These are phyloP conservation scores for Chymomyza amoena DNA, from an alignment of 2,888 invertebrate species.

Conservation along the genomic window DNA sequence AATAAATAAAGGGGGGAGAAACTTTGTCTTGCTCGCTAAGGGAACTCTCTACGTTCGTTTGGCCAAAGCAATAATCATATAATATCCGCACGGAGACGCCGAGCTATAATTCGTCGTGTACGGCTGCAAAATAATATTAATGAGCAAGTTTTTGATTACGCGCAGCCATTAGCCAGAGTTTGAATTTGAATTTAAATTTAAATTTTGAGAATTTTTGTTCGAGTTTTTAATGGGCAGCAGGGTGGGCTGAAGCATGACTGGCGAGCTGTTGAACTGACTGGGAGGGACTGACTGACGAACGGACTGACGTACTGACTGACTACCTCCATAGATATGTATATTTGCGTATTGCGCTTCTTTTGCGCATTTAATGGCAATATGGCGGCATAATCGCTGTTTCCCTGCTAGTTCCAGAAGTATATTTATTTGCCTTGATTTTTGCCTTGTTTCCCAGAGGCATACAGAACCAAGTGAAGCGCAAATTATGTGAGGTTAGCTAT, in stretches of 20 bases:
- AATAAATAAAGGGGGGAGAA: conserved; percentile 51
- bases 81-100: conserved; percentile 33
- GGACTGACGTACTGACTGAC: not conserved
- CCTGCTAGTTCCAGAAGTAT: not conserved
- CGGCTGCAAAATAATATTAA: conserved; percentile 59
- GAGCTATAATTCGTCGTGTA: conserved; percentile 14
- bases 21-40: conserved; percentile 35
- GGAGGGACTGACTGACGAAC: no score
- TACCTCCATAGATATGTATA: conserved; percentile 39
- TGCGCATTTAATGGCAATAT: conserved; percentile 47
- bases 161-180: conserved; percentile 50
- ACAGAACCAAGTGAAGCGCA: not conserved
- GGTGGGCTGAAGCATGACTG: not conserved
- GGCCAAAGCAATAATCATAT: conserved; percentile 53
- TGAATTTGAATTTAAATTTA: conserved; percentile 24
- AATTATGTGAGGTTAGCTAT: not conserved
- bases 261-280: not conserved
- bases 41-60: conserved; percentile 22
- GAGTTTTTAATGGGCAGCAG: conserved; percentile 4
- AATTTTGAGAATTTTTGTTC: conserved; percentile 39
- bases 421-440: not conserved
- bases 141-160: conserved; percentile 66
- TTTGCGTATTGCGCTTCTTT: conserved; percentile 36
- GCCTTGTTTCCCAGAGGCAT: not conserved
- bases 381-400: conserved; percentile 9